These are phyloP conservation scores for Danionella cerebrum DNA, from an alignment of 2,113 vertebrate genomes.

Conservation along the genomic window DNA sequence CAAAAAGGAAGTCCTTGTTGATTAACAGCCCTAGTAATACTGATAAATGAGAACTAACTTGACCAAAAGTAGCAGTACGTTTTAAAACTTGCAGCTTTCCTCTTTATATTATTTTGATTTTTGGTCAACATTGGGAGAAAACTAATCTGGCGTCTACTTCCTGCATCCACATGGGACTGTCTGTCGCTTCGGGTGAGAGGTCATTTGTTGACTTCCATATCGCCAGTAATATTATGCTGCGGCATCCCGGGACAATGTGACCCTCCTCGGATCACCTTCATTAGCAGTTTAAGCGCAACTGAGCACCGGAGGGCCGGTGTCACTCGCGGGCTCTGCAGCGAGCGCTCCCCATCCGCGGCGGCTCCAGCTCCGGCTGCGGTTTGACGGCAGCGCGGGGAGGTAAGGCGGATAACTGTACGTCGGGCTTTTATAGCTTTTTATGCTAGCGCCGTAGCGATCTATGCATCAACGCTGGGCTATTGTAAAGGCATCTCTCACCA, in stretches of 20 bases:
- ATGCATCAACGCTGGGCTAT: neutral
- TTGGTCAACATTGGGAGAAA: neutral
- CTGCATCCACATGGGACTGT: conserved; percentile 39
- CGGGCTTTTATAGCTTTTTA: conserved; percentile 6
- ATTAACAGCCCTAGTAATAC: too few relatives aligned
- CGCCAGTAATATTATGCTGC: conserved; percentile 39
- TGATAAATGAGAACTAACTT: too few relatives aligned
- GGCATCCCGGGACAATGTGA: conserved; percentile 64
- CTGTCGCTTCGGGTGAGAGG: conserved; percentile 54
- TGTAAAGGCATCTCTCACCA: conserved; percentile 14
- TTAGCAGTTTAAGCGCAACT: conserved; percentile 29
- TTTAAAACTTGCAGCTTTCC: too few relatives aligned
- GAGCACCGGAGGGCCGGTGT: conserved; percentile 6
- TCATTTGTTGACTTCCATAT: conserved; percentile 53
- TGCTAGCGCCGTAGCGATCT: conserved; percentile 30
- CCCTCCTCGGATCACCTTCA: conserved; percentile 49
- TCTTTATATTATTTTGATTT: too few relatives aligned
- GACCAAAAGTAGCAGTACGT: too few relatives aligned
- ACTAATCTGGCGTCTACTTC: conserved; percentile 23
- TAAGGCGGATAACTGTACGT: conserved; percentile 47
- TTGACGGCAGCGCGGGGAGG: conserved; percentile 52
- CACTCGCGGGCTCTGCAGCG: conserved; percentile 11
- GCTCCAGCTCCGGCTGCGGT: conserved; percentile 46
- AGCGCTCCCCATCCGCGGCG: conserved; percentile 16
- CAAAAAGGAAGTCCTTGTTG: too few relatives aligned